phyloP scores from a whole-genome alignment of 2,113 vertebrate genomes.

The Indri indri region DNA sequence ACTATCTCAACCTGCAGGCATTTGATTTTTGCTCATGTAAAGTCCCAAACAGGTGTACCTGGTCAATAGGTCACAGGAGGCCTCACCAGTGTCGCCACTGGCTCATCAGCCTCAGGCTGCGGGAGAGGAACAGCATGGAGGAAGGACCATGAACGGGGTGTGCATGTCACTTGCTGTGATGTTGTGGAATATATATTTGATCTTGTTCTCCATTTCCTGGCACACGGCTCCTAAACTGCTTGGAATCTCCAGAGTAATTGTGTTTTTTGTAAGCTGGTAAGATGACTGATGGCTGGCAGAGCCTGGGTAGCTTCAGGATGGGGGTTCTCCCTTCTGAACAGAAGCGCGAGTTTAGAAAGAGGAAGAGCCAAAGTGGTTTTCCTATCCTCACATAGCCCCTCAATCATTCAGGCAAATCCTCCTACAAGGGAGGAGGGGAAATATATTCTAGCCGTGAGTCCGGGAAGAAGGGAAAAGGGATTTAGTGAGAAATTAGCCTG shows the following conservation, averaged over 20 bases:
- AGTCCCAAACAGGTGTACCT: background rate
- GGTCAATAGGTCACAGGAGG: accelerated
- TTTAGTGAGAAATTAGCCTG: background rate
- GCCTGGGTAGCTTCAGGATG: background rate
- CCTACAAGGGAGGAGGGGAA: background rate
- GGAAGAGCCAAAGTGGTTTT: no score
- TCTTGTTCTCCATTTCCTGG: background rate
- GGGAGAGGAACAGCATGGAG: background rate
- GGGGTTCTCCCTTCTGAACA: no score
- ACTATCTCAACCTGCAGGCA: background rate
- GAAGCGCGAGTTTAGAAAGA: no score
- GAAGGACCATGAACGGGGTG: no score
- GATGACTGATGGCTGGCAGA: background rate
- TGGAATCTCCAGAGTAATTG: background rate
- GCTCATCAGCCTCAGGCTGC: background rate
- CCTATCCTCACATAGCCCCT: no score
- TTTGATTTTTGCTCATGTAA: background rate
- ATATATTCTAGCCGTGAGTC: background rate
- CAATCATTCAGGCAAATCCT: background rate
- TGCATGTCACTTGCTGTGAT: background rate
- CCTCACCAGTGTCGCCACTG: background rate
- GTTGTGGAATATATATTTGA: background rate
- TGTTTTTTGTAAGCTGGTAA: background rate
- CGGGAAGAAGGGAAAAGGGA: background rate
- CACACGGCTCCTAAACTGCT: background rate